A percentile compares a stretch with the other conserved stretches of the same genome.
These are phyloP conservation scores for Drosophila bunnanda DNA, from an alignment of 2,888 invertebrate genomes.

Conservation along the genomic window DNA sequence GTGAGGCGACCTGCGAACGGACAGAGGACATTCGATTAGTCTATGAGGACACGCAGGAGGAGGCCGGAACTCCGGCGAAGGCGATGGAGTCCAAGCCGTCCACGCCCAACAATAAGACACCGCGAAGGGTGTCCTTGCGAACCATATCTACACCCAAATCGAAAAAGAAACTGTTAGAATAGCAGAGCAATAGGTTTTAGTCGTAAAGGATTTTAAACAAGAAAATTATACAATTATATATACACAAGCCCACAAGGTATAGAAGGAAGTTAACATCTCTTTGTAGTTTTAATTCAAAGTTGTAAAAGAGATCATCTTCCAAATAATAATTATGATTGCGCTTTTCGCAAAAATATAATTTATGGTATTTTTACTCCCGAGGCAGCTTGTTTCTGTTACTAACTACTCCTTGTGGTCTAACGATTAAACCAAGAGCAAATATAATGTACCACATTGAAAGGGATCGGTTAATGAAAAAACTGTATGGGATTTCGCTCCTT, in stretches of 20 bases:
- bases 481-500: neutral
- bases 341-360: neutral
- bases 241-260: slow-evolving; percentile 25
- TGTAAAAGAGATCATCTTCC: neutral
- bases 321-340: neutral
- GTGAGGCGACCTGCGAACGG: slow-evolving; percentile 68
- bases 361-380: neutral
- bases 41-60: slow-evolving; percentile 86
- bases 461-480: neutral
- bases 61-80: slow-evolving; percentile 28
- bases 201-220: slow-evolving; percentile 2
- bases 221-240: slow-evolving; percentile 8
- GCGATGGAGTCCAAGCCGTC: slow-evolving; percentile 48
- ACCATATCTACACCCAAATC: slow-evolving; percentile 92
- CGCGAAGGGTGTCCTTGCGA: slow-evolving; percentile 89
- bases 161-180: slow-evolving; percentile 85
- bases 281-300: neutral
- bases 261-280: neutral
- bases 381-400: neutral
- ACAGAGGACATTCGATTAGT: slow-evolving; percentile 87
- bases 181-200: slow-evolving; percentile 30
- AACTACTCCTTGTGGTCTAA: neutral
- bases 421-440: neutral
- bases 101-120: slow-evolving; percentile 85
- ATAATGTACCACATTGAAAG: too few relatives aligned